Evolutionary conservation across 2,113 vertebrate genomes (phyloP), one percentile per base, ranked within the genome.

Genomic region (Peucedramus taeniatus): DNA sequence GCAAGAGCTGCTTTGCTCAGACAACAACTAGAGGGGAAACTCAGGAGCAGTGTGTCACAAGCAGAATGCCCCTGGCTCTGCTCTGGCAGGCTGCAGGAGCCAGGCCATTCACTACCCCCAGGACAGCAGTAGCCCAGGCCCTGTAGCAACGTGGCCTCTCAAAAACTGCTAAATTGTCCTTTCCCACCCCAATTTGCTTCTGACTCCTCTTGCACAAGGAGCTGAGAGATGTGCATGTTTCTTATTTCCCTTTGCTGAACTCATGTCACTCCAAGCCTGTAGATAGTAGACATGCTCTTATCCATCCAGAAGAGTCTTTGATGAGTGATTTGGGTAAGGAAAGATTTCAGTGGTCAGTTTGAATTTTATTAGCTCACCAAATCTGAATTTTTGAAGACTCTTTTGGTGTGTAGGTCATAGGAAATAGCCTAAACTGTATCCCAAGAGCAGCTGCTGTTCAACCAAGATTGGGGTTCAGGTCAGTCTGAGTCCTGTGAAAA

Each of bases 221-320:
- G 31, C n/a, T 22, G 22, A 50, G 49, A 35, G 2, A 1, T 18
- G 20, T 11, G 11, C 13, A 0, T 6, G 7, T 50, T 47, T 51
- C 37, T 23, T 13, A 3, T 15, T 86, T 65, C 26, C 15, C 5
- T 54, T 66, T 40, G 33, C 23, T 50, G 28, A 64, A 23, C 22
- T 61, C 11, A 30, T 37, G 21, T 49, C 40, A 7, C n/a, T 35
- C 28, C 40, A 63, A 64, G 13, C 6, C 10, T 37, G 8, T 26
- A 9, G 45, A 4, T 26, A 68, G 23, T 23, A 27, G 35, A 75
- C 11, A 39, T 59, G 22, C 7, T 65, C 40, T 54, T 65, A 21
- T 6, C 16, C 15, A 35, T 21, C 24, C 33, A 78, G 12, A 91
- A 59, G 21, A 13, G 23, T 42, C 9, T 81, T 53, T 87, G 42